Base-by-base conservation (phyloP, 2,888 invertebrate genomes). In the Sminthurinus aureus region DNA sequence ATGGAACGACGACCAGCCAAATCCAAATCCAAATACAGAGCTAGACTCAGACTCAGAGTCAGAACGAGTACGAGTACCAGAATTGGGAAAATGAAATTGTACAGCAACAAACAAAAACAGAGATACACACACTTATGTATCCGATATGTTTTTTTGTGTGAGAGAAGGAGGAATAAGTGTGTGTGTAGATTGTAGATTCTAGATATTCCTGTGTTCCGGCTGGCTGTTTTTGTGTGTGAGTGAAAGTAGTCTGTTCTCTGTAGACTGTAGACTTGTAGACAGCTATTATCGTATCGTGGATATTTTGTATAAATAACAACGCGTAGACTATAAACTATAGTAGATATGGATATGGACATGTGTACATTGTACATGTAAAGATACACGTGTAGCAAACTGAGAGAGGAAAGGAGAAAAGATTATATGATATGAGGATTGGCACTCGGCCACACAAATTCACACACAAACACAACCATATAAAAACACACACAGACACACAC, bases 401-500 rank as follows among this genome's bases (percentile, higher is more conserved):
- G 38, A 38, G 38, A 38, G 38, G 38, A 58, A 9, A 58, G 58
- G 58, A 58, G 13, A 20, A 73, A 26, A 73, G 38, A 24, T 73
- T 73, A 73, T 73, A 73, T 24, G 73, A 24, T 50, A 76, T 50
- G 51, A 76, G 64, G 64, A 38, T 79, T 79, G 78, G 78, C 78
- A 79, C 78, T 26, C 26, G 38, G 78, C 78, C 78, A 79, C 66
- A 66, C 67, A 79, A n/a, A 66, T 66, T 75, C 75, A 50, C 66
- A 74, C 74, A 75, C 75, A 50, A 18, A 69, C 69, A 69, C 20
- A 69, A 15, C 11, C 69, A 69, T 20, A 12, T 11, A 69, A 6
- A n/a, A 6, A n/a, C n/a, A n/a, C 69, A n/a, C n/a, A n/a, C n/a
- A 20, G 69, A 38, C 4, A 24, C 18, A 74, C 74, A 71, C 22